Conservation (phyloP, 1,140 invertebrate genomes). For the Drosophila pseudoananassae region DNA sequence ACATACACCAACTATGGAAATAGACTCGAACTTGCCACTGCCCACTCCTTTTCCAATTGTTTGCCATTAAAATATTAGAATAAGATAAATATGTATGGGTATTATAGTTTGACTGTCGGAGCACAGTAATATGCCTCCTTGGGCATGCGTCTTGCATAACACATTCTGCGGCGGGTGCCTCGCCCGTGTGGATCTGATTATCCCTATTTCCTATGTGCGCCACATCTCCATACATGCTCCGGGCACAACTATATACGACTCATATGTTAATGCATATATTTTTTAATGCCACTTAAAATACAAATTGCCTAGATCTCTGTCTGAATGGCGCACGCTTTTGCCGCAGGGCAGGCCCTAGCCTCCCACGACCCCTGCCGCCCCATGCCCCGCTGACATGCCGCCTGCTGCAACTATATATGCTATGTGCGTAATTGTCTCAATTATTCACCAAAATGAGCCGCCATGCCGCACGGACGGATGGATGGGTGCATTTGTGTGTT, state of each 20-base stretch:
- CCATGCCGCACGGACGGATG: conserved; percentile 45
- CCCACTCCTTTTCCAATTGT: too few relatives aligned
- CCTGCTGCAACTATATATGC: conserved; percentile 40
- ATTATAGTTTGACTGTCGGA: neutral
- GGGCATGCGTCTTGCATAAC: conserved; percentile 29
- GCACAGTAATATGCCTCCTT: neutral
- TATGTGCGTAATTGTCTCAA: conserved; percentile 79
- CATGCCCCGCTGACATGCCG: neutral
- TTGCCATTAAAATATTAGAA: too few relatives aligned
- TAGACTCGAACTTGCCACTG: too few relatives aligned
- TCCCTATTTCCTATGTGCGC: conserved; percentile 37
- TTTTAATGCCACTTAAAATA: conserved; percentile 58
- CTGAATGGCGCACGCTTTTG: conserved; percentile 28
- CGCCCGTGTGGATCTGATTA: conserved; percentile 31
- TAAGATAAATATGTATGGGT: neutral
- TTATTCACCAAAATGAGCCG: conserved; percentile 80
- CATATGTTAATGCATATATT: conserved; percentile 41
- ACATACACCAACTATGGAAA: too few relatives aligned
- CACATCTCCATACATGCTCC: conserved; percentile 15
- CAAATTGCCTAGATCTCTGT: conserved; percentile 56
- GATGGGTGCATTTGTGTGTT: conserved; percentile 20
- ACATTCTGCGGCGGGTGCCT: conserved; percentile 7
- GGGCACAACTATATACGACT: neutral
- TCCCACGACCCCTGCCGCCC: neutral
- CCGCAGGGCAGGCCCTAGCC: conserved; percentile 7